Base-by-base conservation (phyloP, 2,113 vertebrate genomes). In the Lepus americanus region DNA sequence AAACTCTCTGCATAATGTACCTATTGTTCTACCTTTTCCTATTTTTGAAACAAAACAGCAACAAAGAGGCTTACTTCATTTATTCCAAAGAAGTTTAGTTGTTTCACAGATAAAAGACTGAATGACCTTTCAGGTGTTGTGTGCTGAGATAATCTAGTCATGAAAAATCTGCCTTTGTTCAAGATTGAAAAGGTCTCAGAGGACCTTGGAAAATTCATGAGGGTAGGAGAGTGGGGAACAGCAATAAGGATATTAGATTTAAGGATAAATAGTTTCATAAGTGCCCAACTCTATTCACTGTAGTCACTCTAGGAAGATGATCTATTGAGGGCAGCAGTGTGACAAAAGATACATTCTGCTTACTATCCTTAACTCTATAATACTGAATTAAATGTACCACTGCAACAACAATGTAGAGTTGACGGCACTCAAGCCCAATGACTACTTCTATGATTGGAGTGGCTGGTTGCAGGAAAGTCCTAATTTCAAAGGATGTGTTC, bases 1-100 rank as follows among this genome's bases (percentile, higher is more conserved):
- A 95, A 95, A 90, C 86, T 85, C 90, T 96, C 92, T 95, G 93
- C 61, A 94, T 95, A 97, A 96, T 96, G 72, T 73, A 77, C 51
- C 94, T 92, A 88, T 97, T 97, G 96, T 97, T 96, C 89, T 89
- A 82, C 22, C 22, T 94, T 94, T 91, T 94, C 74, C 49, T 72
- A 84, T 86, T 96, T 96, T 90, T 95, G 69, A 95, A 94, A 89
- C 80, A 90, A 95, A 92, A 84, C 20, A 36, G 80, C 74, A 96
- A 66, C 72, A 90, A 94, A 95, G 67, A 94, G 63, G 92, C 72
- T 83, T 82, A 96, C 85, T 96, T 95, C 76, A 87, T 87, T 96
- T 95, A 81, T 96, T 93, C 55, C 77, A 92, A 87, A 96, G 86
- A 87, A 92, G 49, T 64, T 90, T 74, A 55, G 27, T 86, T 95